phyloP scores from a whole-genome alignment of 2,888 invertebrate species.

The Ormyrus pomaceus region DNA sequence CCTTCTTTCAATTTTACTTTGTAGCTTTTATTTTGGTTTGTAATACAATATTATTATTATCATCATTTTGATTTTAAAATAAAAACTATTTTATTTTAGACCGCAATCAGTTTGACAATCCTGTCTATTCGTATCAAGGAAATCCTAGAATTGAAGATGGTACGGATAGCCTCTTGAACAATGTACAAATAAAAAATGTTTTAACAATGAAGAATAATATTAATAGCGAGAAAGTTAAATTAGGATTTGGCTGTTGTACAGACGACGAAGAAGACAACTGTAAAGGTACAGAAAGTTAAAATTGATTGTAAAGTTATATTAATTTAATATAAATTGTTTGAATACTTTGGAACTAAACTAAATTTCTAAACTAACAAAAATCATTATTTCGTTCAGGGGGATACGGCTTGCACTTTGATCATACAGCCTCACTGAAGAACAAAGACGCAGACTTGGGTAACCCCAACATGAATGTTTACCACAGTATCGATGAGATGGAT shows the following conservation, averaged over 20 bases:
- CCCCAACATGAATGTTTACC: conserved; percentile 87
- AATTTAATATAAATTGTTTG: not conserved
- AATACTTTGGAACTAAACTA: too few relatives aligned
- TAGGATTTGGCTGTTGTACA: conserved; percentile 69
- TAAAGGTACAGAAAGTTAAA: conserved; percentile 71
- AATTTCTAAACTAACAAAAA: too few relatives aligned
- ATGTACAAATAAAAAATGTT: conserved; percentile 73
- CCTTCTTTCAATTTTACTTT: not conserved
- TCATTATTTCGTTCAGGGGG: conserved; percentile 61
- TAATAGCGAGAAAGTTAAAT: conserved; percentile 70
- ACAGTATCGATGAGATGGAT: conserved; percentile 84
- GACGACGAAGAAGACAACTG: conserved; percentile 77
- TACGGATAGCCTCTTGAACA: conserved; percentile 75
- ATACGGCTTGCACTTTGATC: conserved; percentile 80
- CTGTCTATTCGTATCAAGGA: conserved; percentile 88
- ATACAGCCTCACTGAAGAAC: conserved; percentile 84
- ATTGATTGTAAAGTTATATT: not conserved
- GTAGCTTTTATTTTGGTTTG: too few relatives aligned
- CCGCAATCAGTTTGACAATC: conserved; percentile 94
- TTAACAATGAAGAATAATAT: conserved; percentile 68
- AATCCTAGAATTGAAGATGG: conserved; percentile 72
- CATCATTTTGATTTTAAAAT: not conserved
- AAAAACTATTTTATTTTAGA: conserved; percentile 76
- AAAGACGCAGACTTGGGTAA: conserved; percentile 90
- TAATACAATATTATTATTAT: not conserved